phyloP scores from a whole-genome alignment of 2,888 invertebrate species.

The Chorisops tibialis region DNA sequence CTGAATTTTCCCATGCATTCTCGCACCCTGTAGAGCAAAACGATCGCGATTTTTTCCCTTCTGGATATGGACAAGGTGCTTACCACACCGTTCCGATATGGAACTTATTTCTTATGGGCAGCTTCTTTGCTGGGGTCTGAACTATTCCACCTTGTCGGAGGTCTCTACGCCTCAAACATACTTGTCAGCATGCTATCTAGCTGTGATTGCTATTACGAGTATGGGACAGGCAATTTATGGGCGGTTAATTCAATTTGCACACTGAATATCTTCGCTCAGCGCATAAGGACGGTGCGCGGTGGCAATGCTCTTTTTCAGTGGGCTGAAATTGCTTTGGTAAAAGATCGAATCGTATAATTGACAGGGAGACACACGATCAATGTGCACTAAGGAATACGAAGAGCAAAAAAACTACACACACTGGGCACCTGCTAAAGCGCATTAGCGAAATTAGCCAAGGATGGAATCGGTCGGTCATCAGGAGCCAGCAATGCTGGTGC shows the following conservation, averaged over 20 bases:
- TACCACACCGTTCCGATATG: no score
- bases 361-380: background rate
- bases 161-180: no score
- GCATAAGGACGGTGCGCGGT: background rate
- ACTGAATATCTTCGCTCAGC: background rate
- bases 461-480: constrained; percentile 13
- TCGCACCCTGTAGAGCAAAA: no score
- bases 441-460: constrained; percentile 31
- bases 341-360: constrained; percentile 23
- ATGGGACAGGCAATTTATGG: constrained; percentile 13
- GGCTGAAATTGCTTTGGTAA: background rate
- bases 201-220: background rate
- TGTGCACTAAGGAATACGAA: background rate
- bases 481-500: background rate
- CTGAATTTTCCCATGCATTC: constrained; percentile 22
- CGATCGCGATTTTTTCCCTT: no score
- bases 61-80: no score
- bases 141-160: no score
- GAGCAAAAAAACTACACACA: background rate
- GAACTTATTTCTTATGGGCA: no score
- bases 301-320: background rate
- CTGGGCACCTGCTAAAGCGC: constrained; percentile 27
- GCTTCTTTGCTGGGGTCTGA: no score
- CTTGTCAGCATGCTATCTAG: background rate
- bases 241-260: constrained; percentile 19